Conservation (phyloP, 2,888 invertebrate genomes). For the Ochropleura plecta region DNA sequence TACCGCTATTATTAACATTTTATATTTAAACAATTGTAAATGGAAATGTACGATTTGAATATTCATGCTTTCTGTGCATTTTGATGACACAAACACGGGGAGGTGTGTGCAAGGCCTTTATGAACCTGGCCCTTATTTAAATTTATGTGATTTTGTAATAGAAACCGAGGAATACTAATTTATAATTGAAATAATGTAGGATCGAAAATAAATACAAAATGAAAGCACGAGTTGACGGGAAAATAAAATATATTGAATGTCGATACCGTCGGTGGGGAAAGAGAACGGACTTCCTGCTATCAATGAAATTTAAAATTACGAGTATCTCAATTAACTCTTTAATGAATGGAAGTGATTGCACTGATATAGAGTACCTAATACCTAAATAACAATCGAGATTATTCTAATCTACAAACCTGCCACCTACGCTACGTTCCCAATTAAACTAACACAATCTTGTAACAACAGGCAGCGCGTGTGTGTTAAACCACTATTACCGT, state of each 20-base stretch:
- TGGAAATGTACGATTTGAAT: constrained; percentile 56
- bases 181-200: constrained; percentile 38
- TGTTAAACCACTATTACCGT: constrained; percentile 49
- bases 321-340: neutral
- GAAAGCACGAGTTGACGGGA: neutral
- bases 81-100: constrained; percentile 50
- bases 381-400: neutral
- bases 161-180: constrained; percentile 25
- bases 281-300: constrained; percentile 3
- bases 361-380: neutral
- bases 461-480: constrained; percentile 36
- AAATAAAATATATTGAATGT: constrained; percentile 9
- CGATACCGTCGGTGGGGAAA: neutral
- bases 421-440: constrained; percentile 17
- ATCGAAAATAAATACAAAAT: constrained; percentile 21
- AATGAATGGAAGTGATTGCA: neutral
- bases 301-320: constrained; percentile 6
- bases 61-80: constrained; percentile 63
- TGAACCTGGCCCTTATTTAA: constrained; percentile 48
- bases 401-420: neutral
- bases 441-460: constrained; percentile 39
- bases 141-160: constrained; percentile 49
- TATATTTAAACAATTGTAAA: constrained; percentile 61
- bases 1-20: constrained; percentile 54
- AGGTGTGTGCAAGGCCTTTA: constrained; percentile 38